A percentile compares a stretch with the other conserved stretches of the same genome.
These are phyloP conservation scores for Schizotus pectinicornis DNA, from an alignment of 2,888 invertebrate genomes.

Conservation along the genomic window DNA sequence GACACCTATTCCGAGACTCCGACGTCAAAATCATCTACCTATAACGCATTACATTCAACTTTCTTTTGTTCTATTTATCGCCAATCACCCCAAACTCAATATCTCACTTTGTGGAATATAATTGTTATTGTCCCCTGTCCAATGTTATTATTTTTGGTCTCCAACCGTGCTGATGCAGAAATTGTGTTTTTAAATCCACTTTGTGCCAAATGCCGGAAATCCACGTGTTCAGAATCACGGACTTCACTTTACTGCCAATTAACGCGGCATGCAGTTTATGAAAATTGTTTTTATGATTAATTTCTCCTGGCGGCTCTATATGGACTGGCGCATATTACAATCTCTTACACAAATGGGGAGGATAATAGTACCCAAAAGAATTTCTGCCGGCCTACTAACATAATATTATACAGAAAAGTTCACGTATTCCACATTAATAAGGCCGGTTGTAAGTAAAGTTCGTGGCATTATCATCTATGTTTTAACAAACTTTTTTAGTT, in stretches of 20 bases:
- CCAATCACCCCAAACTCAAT: too few species aligned
- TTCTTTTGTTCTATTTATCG: too few species aligned
- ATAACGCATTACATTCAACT: too few species aligned
- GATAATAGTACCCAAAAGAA: constrained; percentile 32
- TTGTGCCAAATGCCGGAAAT: too few species aligned
- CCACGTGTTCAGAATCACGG: neutral
- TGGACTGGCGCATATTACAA: constrained; percentile 2
- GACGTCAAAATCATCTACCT: too few species aligned
- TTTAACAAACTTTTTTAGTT: constrained; percentile 6
- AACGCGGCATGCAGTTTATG: neutral
- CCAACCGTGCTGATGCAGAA: too few species aligned
- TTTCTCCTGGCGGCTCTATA: neutral
- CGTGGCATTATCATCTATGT: constrained; percentile 14
- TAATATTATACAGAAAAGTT: constrained; percentile 39
- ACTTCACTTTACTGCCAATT: neutral
- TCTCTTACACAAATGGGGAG: constrained; percentile 9
- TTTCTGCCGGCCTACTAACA: constrained; percentile 34
- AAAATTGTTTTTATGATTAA: constrained; percentile 3
- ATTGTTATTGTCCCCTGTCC: too few species aligned
- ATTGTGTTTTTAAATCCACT: neutral
- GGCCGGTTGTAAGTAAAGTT: constrained; percentile 23
- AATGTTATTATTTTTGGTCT: too few species aligned
- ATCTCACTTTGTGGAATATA: too few species aligned
- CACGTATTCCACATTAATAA: constrained; percentile 37
- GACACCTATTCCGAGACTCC: too few species aligned